phyloP scores from a whole-genome alignment of 2,888 invertebrate species.

The Tinea pellionella region DNA sequence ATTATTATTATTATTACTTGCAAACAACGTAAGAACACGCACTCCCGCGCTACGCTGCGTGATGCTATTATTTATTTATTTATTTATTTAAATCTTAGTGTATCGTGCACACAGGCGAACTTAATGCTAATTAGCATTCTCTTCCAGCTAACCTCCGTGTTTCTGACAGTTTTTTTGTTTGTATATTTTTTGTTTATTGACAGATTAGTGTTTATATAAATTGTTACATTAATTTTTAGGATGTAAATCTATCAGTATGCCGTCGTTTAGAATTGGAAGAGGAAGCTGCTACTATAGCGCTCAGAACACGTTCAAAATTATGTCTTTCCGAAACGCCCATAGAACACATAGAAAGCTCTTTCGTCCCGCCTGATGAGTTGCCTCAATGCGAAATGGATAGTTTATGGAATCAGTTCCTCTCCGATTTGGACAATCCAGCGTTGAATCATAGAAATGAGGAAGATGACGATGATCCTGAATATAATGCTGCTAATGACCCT shows the following conservation, averaged over 20 bases:
- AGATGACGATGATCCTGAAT: slow-evolving; percentile 91
- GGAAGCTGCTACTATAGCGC: slow-evolving; percentile 78
- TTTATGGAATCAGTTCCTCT: slow-evolving; percentile 83
- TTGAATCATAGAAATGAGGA: slow-evolving; percentile 58
- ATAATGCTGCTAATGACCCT: slow-evolving; percentile 85
- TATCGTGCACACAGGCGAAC: no score
- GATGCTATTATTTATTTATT: no score
- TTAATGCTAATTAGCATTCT: no score
- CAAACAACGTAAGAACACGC: no score
- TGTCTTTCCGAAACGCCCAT: slow-evolving; percentile 86
- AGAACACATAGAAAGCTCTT: slow-evolving; percentile 87
- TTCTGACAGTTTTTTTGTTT: no score
- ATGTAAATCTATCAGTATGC: background rate
- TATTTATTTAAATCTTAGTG: no score
- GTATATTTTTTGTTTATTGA: no score
- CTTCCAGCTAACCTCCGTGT: no score
- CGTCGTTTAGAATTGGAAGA: slow-evolving; percentile 38
- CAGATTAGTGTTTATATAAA: no score
- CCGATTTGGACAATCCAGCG: slow-evolving; percentile 78
- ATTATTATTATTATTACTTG: no score
- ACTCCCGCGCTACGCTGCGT: no score
- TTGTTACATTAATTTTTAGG: background rate
- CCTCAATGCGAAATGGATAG: slow-evolving; percentile 73
- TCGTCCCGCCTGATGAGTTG: slow-evolving; percentile 90
- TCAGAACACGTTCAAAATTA: slow-evolving; percentile 88